Conservation (phyloP, 1,140 invertebrate species). For the Pygmarrhopalites habei region DNA sequence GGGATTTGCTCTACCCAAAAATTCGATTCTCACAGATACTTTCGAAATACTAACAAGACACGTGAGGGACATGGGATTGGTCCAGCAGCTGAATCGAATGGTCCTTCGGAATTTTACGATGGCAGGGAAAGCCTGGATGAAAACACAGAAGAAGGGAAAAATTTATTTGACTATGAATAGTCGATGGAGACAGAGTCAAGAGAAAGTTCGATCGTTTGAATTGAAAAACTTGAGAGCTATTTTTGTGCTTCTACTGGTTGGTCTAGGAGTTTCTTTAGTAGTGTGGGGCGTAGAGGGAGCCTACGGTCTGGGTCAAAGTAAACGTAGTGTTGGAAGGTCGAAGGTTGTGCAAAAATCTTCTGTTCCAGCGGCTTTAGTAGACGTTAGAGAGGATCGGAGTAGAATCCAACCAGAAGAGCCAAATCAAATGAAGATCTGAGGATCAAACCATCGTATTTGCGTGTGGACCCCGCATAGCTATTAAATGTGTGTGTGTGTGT, state of each 20-base stretch:
- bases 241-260: not conserved
- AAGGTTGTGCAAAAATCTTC: too few species aligned
- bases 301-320: too few species aligned
- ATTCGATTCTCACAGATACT: not conserved
- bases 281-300: too few species aligned
- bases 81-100: not conserved
- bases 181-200: not conserved
- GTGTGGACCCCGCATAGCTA: too few species aligned
- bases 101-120: not conserved
- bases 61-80: not conserved
- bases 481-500: too few species aligned
- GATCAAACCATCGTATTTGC: too few species aligned
- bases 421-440: too few species aligned
- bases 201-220: not conserved
- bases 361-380: too few species aligned
- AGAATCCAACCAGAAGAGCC: too few species aligned
- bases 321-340: too few species aligned
- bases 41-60: not conserved
- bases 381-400: too few species aligned
- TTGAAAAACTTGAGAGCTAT: not conserved
- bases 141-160: not conserved
- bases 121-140: not conserved
- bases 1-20: not conserved
- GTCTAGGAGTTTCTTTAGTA: too few species aligned
- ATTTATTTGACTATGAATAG: not conserved